These are phyloP conservation scores for Oncorhynchus keta DNA, from an alignment of 2,113 vertebrate genomes.

Conservation along the genomic window DNA sequence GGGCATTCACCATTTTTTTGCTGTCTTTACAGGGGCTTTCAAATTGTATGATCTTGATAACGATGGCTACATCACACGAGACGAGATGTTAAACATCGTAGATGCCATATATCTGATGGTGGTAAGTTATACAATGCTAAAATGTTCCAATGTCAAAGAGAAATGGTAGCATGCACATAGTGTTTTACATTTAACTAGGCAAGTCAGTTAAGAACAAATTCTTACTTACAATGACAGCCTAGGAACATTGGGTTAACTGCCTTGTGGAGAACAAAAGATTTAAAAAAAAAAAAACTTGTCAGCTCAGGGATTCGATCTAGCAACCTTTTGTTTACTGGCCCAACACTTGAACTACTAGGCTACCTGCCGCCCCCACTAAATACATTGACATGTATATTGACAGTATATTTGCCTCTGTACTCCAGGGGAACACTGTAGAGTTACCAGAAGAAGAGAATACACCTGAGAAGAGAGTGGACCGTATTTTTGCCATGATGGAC, in stretches of 20 bases:
- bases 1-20: background rate
- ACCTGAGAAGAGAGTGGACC: slow-evolving; percentile 93
- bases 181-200: background rate
- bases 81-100: slow-evolving; percentile 98
- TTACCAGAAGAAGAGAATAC: slow-evolving; percentile 98
- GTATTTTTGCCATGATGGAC: slow-evolving; percentile 99
- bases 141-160: background rate
- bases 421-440: slow-evolving; percentile 99
- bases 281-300: too few species aligned
- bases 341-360: too few species aligned
- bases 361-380: slow-evolving; percentile 72
- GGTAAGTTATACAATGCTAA: slow-evolving; percentile 74
- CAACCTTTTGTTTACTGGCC: too few species aligned
- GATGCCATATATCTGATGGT: slow-evolving; percentile 99
- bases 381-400: slow-evolving; percentile 97
- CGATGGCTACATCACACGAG: slow-evolving; percentile 96
- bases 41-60: slow-evolving; percentile 97
- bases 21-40: slow-evolving; percentile 87
- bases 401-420: slow-evolving; percentile 98
- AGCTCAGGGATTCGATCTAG: too few species aligned
- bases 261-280: too few species aligned
- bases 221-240: too few species aligned
- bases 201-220: too few species aligned
- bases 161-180: background rate
- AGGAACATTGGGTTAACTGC: too few species aligned